Conservation (phyloP, 2,113 vertebrate species). For the Hippocampus guttulatus region DNA sequence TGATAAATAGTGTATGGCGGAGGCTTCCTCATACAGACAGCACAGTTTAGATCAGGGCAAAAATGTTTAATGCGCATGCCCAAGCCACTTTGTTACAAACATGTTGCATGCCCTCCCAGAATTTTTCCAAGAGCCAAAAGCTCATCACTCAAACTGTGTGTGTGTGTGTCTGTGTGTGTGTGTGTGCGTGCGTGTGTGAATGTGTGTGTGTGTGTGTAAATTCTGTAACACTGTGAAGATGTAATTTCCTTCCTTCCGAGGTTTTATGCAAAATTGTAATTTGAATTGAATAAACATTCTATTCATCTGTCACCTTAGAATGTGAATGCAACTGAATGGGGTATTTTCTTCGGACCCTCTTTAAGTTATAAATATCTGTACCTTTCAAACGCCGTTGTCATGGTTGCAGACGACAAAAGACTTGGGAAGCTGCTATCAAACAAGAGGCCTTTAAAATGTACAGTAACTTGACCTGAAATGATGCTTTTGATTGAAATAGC, state of each 20-base stretch:
- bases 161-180: too few relatives aligned
- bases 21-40: not conserved
- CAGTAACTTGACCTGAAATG: too few relatives aligned
- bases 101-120: too few relatives aligned
- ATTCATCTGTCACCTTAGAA: not conserved
- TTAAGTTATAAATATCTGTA: not conserved
- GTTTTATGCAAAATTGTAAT: not conserved
- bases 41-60: not conserved
- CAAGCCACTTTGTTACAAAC: too few relatives aligned
- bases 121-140: too few relatives aligned
- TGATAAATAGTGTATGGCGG: not conserved
- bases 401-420: not conserved
- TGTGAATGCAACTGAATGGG: slow-evolving; percentile 14
- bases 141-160: too few relatives aligned
- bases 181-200: not conserved
- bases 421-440: too few relatives aligned
- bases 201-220: not conserved
- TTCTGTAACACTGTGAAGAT: not conserved
- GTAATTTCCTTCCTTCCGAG: not conserved
- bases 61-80: too few relatives aligned
- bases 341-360: not conserved
- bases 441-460: not conserved
- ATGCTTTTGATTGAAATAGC: too few relatives aligned
- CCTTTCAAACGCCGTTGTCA: not conserved
- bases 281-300: not conserved